These are phyloP conservation scores for Hirtodrosophila duncani DNA, from an alignment of 2,888 invertebrate genomes.

Conservation along the genomic window DNA sequence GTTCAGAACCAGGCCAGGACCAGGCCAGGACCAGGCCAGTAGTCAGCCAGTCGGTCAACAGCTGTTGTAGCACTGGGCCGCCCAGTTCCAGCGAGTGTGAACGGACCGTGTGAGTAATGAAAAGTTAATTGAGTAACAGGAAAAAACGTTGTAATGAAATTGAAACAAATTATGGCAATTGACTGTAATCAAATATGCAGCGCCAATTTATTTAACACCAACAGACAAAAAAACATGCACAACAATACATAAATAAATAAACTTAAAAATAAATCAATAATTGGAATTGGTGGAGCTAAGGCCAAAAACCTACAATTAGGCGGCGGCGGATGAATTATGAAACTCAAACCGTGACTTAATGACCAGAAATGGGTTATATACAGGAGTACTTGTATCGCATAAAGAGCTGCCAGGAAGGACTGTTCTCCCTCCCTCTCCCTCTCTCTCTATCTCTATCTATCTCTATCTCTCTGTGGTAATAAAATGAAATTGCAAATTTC, in stretches of 20 bases:
- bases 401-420: too few species aligned
- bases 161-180: slow-evolving; percentile 22
- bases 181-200: slow-evolving; percentile 42
- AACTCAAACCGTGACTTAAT: too few species aligned
- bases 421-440: too few species aligned
- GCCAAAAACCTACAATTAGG: too few species aligned
- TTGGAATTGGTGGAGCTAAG: too few species aligned
- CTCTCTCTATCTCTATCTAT: too few species aligned
- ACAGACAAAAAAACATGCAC: slow-evolving; percentile 6
- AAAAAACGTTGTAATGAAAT: slow-evolving; percentile 36
- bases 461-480: too few species aligned
- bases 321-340: too few species aligned
- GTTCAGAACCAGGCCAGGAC: not conserved
- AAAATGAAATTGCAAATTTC: slow-evolving; percentile 31
- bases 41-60: not conserved
- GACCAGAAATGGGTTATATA: too few species aligned
- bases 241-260: slow-evolving; percentile 32
- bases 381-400: too few species aligned
- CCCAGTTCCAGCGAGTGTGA: too few species aligned
- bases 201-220: slow-evolving; percentile 47
- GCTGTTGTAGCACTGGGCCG: slow-evolving; percentile 2
- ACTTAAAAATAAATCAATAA: slow-evolving; percentile 23
- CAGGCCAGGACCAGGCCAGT: not conserved
- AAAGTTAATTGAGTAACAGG: slow-evolving; percentile 44
- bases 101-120: slow-evolving; percentile 16